These are phyloP conservation scores for Diabrotica virgifera DNA, from an alignment of 1,140 invertebrate species.

Conservation along the genomic window DNA sequence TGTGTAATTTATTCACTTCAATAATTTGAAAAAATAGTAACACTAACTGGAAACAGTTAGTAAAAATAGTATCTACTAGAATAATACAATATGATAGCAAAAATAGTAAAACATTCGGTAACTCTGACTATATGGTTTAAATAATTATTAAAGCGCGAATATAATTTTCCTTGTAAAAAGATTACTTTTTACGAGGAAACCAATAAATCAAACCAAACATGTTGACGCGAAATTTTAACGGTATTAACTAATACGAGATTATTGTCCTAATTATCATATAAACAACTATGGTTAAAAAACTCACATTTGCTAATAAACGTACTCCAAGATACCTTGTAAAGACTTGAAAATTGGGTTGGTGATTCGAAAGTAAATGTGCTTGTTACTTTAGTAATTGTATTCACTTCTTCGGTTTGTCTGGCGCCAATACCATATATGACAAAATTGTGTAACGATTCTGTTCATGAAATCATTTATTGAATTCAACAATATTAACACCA, in stretches of 20 bases:
- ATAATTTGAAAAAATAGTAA: too few relatives aligned
- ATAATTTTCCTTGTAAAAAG: too few relatives aligned
- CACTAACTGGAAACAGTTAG: too few relatives aligned
- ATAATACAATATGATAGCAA: too few relatives aligned
- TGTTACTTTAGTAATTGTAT: neutral
- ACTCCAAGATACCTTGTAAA: neutral
- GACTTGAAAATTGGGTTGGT: constrained; percentile 2
- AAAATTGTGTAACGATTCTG: constrained; percentile 2
- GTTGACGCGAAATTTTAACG: too few relatives aligned
- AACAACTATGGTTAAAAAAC: neutral
- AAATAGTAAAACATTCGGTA: too few relatives aligned
- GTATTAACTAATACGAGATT: neutral
- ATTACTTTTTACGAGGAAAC: too few relatives aligned
- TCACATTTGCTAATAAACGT: constrained; percentile 1
- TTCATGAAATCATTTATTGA: constrained; percentile 3
- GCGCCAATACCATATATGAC: constrained; percentile 1
- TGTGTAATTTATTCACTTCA: too few relatives aligned
- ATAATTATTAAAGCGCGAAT: too few relatives aligned
- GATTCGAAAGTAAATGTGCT: neutral
- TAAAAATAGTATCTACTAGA: too few relatives aligned
- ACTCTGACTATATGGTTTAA: too few relatives aligned
- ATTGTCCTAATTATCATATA: constrained; percentile 1
- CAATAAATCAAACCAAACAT: too few relatives aligned
- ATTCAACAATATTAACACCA: constrained; percentile 1
- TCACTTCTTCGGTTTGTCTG: neutral